A percentile compares a stretch with the other conserved stretches of the same genome.
phyloP scores from a whole-genome alignment of 2,888 invertebrate species.

The Platycheirus rosarum region DNA sequence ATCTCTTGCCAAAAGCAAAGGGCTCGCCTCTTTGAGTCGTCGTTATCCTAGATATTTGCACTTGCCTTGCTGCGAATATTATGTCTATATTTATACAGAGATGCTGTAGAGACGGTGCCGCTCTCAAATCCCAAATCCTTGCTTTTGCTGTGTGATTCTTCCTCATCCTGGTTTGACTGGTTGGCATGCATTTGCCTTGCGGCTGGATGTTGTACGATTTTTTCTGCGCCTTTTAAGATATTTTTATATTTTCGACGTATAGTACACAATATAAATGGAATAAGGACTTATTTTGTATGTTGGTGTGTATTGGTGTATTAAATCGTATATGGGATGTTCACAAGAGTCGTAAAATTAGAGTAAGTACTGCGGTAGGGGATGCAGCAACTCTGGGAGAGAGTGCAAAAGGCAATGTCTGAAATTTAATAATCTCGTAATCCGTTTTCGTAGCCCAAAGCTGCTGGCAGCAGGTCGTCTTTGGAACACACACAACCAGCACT shows the following conservation, averaged over 20 bases:
- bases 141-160: conserved; percentile 22
- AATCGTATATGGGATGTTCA: conserved; percentile 48
- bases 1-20: conserved; percentile 28
- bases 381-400: conserved; percentile 59
- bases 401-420: conserved; percentile 52
- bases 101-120: conserved; percentile 8
- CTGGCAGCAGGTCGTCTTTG: conserved; percentile 18
- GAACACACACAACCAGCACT: conserved; percentile 16
- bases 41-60: conserved; percentile 66
- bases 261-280: conserved; percentile 33
- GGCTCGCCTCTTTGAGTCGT: conserved; percentile 54
- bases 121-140: conserved; percentile 59
- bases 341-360: conserved; percentile 68
- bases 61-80: conserved; percentile 38
- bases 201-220: conserved; percentile 55
- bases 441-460: conserved; percentile 62
- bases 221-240: conserved; percentile 43
- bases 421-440: conserved; percentile 72
- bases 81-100: conserved; percentile 18
- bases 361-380: conserved; percentile 74
- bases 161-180: conserved; percentile 11
- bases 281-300: conserved; percentile 45
- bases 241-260: conserved; percentile 46
- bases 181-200: conserved; percentile 51
- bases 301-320: not conserved